These are phyloP conservation scores for Heptranchias perlo DNA, from an alignment of 2,113 vertebrate genomes.

Conservation along the genomic window DNA sequence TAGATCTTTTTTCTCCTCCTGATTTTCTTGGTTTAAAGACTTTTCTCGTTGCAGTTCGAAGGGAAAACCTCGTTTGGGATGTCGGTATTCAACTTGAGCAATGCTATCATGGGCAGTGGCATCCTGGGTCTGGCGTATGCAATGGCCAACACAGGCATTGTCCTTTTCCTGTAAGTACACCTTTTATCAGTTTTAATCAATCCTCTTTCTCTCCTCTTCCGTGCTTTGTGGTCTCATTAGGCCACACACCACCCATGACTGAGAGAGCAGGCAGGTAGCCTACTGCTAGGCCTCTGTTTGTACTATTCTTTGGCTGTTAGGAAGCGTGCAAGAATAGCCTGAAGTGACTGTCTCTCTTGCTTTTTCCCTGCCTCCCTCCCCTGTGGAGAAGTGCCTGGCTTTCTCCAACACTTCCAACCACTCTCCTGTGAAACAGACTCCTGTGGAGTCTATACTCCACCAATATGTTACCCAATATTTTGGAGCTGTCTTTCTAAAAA, in stretches of 20 bases:
- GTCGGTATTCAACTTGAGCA: slow-evolving; percentile 97
- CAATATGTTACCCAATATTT: not conserved
- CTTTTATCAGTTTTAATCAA: not conserved
- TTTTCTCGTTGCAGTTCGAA: slow-evolving; percentile 68
- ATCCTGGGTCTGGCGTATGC: slow-evolving; percentile 92
- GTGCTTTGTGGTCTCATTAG: too few relatives aligned
- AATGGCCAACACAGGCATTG: slow-evolving; percentile 91
- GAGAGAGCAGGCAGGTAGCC: not conserved
- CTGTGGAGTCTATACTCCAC: not conserved
- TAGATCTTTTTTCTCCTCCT: not conserved
- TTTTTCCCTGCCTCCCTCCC: not conserved
- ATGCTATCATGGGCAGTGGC: slow-evolving; percentile 97
- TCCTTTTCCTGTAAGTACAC: slow-evolving; percentile 89
- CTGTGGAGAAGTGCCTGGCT: not conserved
- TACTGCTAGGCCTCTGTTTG: not conserved
- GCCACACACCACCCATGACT: not conserved
- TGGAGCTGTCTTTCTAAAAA: not conserved
- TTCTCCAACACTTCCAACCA: not conserved
- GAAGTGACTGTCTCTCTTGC: not conserved
- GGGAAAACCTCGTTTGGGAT: slow-evolving; percentile 95
- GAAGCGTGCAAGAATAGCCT: too few relatives aligned
- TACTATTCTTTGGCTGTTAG: not conserved
- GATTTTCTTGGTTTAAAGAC: slow-evolving; percentile 44
- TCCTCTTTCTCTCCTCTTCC: not conserved
- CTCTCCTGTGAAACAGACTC: not conserved